Base-by-base conservation (phyloP, 2,797 vertebrate species). In the Tachyglossus aculeatus region DNA sequence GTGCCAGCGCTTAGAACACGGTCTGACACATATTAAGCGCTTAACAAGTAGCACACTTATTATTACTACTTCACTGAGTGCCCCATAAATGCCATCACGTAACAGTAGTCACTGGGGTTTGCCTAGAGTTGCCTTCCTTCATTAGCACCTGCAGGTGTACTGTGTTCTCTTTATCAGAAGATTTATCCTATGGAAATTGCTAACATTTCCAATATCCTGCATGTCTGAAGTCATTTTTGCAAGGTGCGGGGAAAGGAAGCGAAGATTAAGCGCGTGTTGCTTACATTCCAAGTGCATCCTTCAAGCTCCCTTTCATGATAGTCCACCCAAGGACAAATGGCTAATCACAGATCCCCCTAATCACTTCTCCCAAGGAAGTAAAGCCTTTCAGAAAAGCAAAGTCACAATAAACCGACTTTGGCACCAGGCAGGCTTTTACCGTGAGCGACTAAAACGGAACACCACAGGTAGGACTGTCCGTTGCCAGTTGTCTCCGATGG, bases 381-480 rank as follows among this genome's bases (percentile, higher is more conserved):
- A 50, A 81, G 51, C 4, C 61, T 7, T 64, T 68, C 25, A 34
- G 72, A 52, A 71, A 74, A 67, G 57, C 62, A 24, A 54, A 43
- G 63, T 8, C 16, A 40, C 5, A 48, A 56, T 14, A 40, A 7
- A 29, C 33, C 32, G 32, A 16, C 9, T 19, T 38, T 79, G 64
- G 24, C 36, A 21, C 1, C 5, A 31, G 1, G 3, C 15, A 31
- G 1, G 3, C 15, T 63, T 80, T 51, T 38, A 41, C 11, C 37
- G 24, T 10, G 45, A 78, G 55, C 40, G 52, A 74, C 71, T 59
- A 5, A 72, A 58, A 77, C 15, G 50, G 61, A 71, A 66, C 51
- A 54, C 5, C 3, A 2, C 54, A 39, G 9, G 80, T 43, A 51
- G 67, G 62, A 3, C 16, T 50, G 39, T 78, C 63, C 60, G 6